Evolutionary conservation across 2,113 vertebrate species (phyloP).

Genomic region (Cavia aperea): DNA sequence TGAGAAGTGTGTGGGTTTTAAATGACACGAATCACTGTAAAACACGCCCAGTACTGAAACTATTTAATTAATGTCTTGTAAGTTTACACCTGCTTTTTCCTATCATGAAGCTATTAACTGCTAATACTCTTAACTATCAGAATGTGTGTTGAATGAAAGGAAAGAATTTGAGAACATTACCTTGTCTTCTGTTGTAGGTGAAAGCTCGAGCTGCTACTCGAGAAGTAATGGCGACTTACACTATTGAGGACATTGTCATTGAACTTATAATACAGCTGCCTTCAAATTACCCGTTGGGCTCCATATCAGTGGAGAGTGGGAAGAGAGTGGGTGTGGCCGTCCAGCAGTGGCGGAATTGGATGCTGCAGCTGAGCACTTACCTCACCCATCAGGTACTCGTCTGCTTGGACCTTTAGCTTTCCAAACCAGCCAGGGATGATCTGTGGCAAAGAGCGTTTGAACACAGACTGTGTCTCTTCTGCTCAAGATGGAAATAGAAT

Average conservation of each 20-base stretch:
- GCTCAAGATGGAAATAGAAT: background rate
- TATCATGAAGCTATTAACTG: background rate
- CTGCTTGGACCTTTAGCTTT: background rate
- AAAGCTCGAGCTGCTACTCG: slow-evolving; percentile 92
- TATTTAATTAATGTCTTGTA: background rate
- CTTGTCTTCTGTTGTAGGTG: slow-evolving; percentile 76
- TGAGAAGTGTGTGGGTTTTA: background rate
- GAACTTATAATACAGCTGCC: slow-evolving; percentile 96
- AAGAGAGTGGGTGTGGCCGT: slow-evolving; percentile 95
- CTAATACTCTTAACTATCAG: background rate
- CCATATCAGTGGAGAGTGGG: slow-evolving; percentile 92
- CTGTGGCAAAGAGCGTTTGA: background rate
- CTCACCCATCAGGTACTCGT: slow-evolving; percentile 92
- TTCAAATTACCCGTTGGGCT: slow-evolving; percentile 91
- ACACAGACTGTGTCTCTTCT: background rate
- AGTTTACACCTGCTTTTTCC: background rate
- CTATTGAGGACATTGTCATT: slow-evolving; percentile 95
- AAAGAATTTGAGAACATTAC: background rate
- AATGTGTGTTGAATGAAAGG: slow-evolving; percentile 8
- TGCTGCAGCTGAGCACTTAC: slow-evolving; percentile 96
- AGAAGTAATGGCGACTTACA: slow-evolving; percentile 96
- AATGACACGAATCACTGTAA: background rate
- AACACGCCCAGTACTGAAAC: background rate
- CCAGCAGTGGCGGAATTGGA: slow-evolving; percentile 99
- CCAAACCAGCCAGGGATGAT: background rate